A percentile compares a stretch with the other conserved stretches of the same genome.
Conservation (phyloP, 2,888 invertebrate genomes). For the Timema cristinae region DNA sequence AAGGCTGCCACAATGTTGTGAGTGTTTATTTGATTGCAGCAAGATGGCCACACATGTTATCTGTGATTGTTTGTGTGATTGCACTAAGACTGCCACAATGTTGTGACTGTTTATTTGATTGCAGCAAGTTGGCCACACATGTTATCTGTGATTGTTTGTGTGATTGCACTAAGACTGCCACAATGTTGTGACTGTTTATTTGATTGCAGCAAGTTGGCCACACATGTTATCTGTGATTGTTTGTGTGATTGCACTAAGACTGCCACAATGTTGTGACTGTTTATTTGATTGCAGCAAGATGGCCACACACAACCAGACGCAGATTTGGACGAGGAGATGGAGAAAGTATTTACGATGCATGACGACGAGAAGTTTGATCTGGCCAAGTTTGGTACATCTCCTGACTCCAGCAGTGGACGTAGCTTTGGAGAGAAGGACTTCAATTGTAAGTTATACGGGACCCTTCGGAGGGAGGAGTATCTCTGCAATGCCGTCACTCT, state of each 20-base stretch:
- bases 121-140: too few species aligned
- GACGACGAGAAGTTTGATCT: constrained; percentile 56
- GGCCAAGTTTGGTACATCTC: constrained; percentile 48
- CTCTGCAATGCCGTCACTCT: too few species aligned
- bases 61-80: too few species aligned
- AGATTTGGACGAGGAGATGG: constrained; percentile 82
- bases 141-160: background rate
- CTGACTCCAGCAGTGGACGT: constrained; percentile 34
- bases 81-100: too few species aligned
- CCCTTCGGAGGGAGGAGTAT: too few species aligned
- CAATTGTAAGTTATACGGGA: constrained; percentile 35
- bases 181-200: too few species aligned
- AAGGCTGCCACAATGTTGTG: too few species aligned
- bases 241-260: background rate
- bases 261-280: background rate
- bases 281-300: constrained; percentile 44
- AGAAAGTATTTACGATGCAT: constrained; percentile 73
- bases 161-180: too few species aligned
- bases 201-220: too few species aligned
- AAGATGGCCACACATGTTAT: background rate
- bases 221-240: background rate
- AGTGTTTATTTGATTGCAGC: background rate
- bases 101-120: too few species aligned
- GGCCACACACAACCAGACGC: constrained; percentile 58
- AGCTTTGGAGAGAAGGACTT: constrained; percentile 38